Conservation (phyloP, 2,888 invertebrate species). For the Yponomeuta malinellus region DNA sequence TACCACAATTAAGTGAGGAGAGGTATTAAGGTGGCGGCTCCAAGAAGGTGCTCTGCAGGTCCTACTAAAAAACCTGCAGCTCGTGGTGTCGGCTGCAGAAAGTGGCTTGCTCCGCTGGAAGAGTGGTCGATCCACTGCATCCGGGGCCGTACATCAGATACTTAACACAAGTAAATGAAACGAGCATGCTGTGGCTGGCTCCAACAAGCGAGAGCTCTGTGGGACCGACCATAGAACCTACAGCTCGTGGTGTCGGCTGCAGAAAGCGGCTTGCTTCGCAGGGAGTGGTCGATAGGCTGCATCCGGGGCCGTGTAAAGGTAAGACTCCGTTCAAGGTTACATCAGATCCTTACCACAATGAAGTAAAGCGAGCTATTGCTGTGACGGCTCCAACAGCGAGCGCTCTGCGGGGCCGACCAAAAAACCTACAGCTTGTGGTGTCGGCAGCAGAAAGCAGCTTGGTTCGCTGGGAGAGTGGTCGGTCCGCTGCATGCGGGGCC, state of each 20-base stretch:
- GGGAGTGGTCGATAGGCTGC: slow-evolving; percentile 83
- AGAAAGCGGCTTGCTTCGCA: slow-evolving; percentile 82
- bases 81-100: slow-evolving; percentile 79
- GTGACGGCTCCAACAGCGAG: slow-evolving; percentile 45
- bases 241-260: slow-evolving; percentile 87
- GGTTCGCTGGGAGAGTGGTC: slow-evolving; percentile 82
- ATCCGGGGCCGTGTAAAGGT: slow-evolving; percentile 80
- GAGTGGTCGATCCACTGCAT: slow-evolving; percentile 83
- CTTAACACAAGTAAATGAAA: no score
- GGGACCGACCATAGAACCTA: slow-evolving; percentile 85
- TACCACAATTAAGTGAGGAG: no score
- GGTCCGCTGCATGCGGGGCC: slow-evolving; percentile 83
- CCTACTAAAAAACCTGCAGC: slow-evolving; percentile 83
- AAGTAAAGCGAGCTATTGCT: slow-evolving; percentile 32
- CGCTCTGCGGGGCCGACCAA: slow-evolving; percentile 84
- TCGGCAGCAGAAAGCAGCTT: slow-evolving; percentile 85
- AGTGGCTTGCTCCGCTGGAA: slow-evolving; percentile 83
- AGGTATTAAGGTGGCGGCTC: slow-evolving; percentile 29
- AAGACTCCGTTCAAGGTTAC: no score
- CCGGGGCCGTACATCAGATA: slow-evolving; percentile 65
- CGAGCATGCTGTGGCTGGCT: slow-evolving; percentile 44
- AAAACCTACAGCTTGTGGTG: slow-evolving; percentile 87
- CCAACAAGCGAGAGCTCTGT: slow-evolving; percentile 74
- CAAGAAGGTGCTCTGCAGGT: slow-evolving; percentile 78
- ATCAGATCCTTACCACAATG: no score